These are phyloP conservation scores for Liasis olivaceus DNA, from an alignment of 2,797 vertebrate species.

Conservation along the genomic window DNA sequence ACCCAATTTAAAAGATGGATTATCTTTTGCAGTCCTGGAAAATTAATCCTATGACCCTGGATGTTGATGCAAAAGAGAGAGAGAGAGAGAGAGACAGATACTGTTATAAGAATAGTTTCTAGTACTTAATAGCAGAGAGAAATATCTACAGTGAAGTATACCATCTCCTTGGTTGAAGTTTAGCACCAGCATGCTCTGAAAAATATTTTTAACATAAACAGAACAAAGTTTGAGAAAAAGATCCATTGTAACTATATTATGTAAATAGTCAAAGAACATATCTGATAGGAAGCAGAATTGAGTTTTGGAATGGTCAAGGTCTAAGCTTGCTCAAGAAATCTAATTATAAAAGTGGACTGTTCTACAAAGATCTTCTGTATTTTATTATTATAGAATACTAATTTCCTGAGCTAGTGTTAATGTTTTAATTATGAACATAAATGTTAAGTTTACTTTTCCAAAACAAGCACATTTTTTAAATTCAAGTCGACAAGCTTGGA, in stretches of 20 bases:
- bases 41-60: conserved; percentile 19
- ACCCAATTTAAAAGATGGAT: background rate
- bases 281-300: background rate
- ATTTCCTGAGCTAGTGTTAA: background rate
- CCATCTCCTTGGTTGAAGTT: conserved; percentile 29
- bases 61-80: conserved; percentile 32
- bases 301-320: background rate
- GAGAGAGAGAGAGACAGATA: too few relatives aligned
- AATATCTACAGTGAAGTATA: conserved; percentile 32
- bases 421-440: conserved; percentile 12
- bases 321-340: background rate
- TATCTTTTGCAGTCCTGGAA: background rate
- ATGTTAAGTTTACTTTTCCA: conserved; percentile 14
- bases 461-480: background rate
- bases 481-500: conserved; percentile 13
- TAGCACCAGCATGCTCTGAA: conserved; percentile 15
- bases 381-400: conserved; percentile 8
- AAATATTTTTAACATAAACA: conserved; percentile 34
- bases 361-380: background rate
- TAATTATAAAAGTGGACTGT: background rate
- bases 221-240: conserved; percentile 31
- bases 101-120: conserved; percentile 14
- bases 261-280: conserved; percentile 10
- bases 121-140: conserved; percentile 22
- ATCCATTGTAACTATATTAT: conserved; percentile 19